Conservation (phyloP, 2,888 invertebrate species). For the Drepana falcataria region DNA sequence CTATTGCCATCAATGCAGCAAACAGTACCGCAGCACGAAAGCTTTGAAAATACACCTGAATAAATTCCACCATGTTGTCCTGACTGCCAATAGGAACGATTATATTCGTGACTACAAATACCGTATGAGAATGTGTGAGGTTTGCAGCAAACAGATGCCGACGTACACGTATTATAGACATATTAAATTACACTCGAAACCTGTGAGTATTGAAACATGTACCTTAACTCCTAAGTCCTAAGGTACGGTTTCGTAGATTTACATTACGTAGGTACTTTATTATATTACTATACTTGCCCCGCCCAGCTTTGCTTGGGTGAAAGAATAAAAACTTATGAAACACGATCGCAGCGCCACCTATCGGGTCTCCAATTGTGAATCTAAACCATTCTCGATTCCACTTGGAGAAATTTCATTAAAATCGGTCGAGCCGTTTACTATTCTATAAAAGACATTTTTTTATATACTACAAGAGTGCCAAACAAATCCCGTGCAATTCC, state of each 20-base stretch:
- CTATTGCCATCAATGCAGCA: constrained; percentile 49
- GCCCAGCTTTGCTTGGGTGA: too few species aligned
- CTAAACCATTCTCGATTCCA: too few species aligned
- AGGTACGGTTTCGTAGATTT: background rate
- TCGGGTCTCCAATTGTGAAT: too few species aligned
- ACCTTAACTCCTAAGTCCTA: background rate
- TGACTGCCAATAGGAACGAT: background rate
- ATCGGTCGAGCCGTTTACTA: too few species aligned
- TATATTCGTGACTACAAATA: background rate
- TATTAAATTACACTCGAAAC: constrained; percentile 34
- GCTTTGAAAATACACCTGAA: constrained; percentile 41
- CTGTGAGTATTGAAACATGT: constrained; percentile 7
- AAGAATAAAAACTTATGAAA: too few species aligned
- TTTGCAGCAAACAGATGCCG: constrained; percentile 32
- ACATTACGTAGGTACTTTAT: too few species aligned
- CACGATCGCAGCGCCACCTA: too few species aligned
- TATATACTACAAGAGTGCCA: too few species aligned
- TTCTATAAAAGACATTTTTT: too few species aligned
- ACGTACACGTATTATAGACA: constrained; percentile 24
- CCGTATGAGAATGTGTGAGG: constrained; percentile 28
- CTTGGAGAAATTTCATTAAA: too few species aligned
- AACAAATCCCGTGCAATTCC: too few species aligned
- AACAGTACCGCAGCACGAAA: constrained; percentile 24
- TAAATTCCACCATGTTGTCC: constrained; percentile 4
- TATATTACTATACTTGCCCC: too few species aligned